Evolutionary conservation across 2,888 invertebrate genomes (phyloP), one percentile per base, ranked within the genome.

Genomic region (Drosophila tripunctata): DNA sequence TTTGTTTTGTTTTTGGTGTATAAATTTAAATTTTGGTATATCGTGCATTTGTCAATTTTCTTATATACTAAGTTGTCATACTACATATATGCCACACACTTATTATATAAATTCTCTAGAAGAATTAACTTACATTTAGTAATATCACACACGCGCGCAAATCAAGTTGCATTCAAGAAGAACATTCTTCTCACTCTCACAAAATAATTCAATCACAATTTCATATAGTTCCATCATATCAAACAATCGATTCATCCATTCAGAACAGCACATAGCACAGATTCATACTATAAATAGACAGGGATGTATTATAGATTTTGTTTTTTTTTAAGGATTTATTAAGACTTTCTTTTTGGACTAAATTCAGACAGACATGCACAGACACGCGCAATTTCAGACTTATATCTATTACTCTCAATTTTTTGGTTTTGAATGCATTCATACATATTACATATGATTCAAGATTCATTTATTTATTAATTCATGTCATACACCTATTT

Each of bases 141-240:
- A 87, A 82, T 83, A 83, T 83, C 83, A 83, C 83, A 87, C 83
- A 85, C 82, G 87, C 87, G 81, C 81, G 80, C 71, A 77, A 74
- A 72, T 78, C 60, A 82, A 78, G 61, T 48, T 60, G 33, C 30
- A 44, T 68, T 55, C 15, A 45, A 58, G 63, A 36, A 51, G 43
- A n/a, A n/a, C n/a, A n/a, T n/a, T 31, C 27, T 30, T 14, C 12
- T 55, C 44, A 41, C 50, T 43, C 48, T 38, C 51, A 40, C 45
- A 61, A 21, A 52, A 40, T 43, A 48, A 50, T 61, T 73, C 52
- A 65, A 57, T 71, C 68, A 71, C 58, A 71, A 43, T 27, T n/a
- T 43, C 27, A 24, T 22, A 10, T 41, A 41, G 41, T 41, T 22
- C 22, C 51, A 67, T 55, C 41, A n/a, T n/a, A n/a, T 64, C 45